Evolutionary conservation across 2,797 vertebrate genomes (phyloP).

Genomic region (Acanthopagrus latus): DNA sequence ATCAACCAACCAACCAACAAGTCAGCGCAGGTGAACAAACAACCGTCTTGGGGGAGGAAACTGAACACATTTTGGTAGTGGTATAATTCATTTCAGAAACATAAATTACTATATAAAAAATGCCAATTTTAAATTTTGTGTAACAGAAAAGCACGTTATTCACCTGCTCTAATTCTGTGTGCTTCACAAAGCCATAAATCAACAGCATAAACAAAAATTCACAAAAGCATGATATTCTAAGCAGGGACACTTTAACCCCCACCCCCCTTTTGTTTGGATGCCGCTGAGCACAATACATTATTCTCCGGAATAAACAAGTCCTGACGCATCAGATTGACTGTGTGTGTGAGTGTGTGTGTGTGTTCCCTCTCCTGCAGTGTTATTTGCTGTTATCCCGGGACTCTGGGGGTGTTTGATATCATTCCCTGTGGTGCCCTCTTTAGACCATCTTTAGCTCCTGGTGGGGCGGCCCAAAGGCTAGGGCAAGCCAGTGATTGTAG

Average conservation of each 20-base stretch:
- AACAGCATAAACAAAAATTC: conserved; percentile 18
- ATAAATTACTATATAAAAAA: neutral
- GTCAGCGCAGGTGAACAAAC: no score
- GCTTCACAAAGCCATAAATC: neutral
- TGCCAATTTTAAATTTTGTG: no score
- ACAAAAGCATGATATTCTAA: conserved; percentile 12
- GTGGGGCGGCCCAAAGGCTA: conserved; percentile 89
- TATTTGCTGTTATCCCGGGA: conserved; percentile 74
- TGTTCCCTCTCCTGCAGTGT: conserved; percentile 70
- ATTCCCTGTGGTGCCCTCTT: conserved; percentile 83
- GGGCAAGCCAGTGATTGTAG: conserved; percentile 90
- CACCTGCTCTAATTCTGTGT: neutral
- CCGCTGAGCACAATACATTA: conserved; percentile 49
- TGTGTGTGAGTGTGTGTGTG: conserved; percentile 53
- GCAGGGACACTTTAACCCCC: conserved; percentile 19
- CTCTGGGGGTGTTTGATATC: conserved; percentile 84
- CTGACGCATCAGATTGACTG: conserved; percentile 60
- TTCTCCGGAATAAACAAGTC: conserved; percentile 71
- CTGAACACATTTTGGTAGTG: neutral
- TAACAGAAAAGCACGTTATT: neutral
- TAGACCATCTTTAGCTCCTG: conserved; percentile 83
- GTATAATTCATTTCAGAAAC: neutral
- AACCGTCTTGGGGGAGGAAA: neutral
- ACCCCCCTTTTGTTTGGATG: conserved; percentile 28
- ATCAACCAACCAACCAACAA: no score